A percentile compares a stretch with the other conserved stretches of the same genome.
These are phyloP conservation scores for Heliopora coerulea DNA, from an alignment of 92 coral and sea anemone species.

Conservation along the genomic window DNA sequence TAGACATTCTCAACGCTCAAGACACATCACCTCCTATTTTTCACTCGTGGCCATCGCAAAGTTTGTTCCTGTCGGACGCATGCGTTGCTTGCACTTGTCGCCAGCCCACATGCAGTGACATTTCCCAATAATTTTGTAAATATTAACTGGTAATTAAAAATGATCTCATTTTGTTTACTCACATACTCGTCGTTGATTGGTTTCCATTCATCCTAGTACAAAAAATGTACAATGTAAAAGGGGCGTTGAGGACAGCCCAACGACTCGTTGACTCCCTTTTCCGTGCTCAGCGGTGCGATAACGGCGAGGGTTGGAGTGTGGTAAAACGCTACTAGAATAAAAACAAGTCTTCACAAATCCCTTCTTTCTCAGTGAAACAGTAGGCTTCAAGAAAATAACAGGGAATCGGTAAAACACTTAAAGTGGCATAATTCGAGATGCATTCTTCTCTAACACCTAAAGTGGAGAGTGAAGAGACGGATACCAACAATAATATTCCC, in stretches of 20 bases:
- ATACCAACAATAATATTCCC: slow-evolving; percentile 29
- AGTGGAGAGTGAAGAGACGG: slow-evolving; percentile 24
- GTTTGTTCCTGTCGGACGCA: neutral
- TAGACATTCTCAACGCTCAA: too few relatives aligned
- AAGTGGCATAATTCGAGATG: slow-evolving; percentile 29
- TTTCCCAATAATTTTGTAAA: slow-evolving; percentile 69
- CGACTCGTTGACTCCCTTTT: slow-evolving; percentile 10
- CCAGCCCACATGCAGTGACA: slow-evolving; percentile 5
- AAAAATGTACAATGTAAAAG: slow-evolving; percentile 90
- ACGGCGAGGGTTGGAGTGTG: slow-evolving; percentile 13
- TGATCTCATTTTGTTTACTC: slow-evolving; percentile 99
- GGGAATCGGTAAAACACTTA: neutral
- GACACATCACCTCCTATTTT: neutral
- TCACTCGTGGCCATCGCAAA: neutral
- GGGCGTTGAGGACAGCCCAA: slow-evolving; percentile 33
- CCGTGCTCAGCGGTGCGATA: slow-evolving; percentile 39
- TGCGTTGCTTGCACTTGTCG: neutral
- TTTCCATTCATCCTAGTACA: slow-evolving; percentile 82
- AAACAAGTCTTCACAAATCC: slow-evolving; percentile 22
- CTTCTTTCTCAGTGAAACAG: slow-evolving; percentile 38
- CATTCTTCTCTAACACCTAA: slow-evolving; percentile 28
- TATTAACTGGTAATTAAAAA: slow-evolving; percentile 99
- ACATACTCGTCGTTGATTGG: slow-evolving; percentile 90
- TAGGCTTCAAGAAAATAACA: slow-evolving; percentile 13
- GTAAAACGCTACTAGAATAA: slow-evolving; percentile 11